Conservation (phyloP, 2,888 invertebrate genomes). For the Hyposoter dolosus region DNA sequence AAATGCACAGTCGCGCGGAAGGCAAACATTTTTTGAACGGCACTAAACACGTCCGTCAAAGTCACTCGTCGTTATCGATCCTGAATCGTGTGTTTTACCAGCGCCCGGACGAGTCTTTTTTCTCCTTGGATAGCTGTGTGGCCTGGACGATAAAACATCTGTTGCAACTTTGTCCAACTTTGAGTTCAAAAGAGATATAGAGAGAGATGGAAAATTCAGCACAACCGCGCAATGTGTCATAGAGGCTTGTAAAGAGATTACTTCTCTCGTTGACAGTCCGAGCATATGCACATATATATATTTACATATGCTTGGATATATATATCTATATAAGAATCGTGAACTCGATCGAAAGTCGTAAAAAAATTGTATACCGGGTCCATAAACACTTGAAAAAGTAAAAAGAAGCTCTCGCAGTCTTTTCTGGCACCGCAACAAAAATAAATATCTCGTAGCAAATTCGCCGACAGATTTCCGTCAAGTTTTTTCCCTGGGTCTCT, state of each 20-base stretch:
- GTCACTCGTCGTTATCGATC: constrained; percentile 2
- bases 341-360: neutral
- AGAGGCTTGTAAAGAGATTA: constrained; percentile 44
- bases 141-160: constrained; percentile 32
- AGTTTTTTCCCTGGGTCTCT: neutral
- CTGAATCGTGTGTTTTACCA: neutral
- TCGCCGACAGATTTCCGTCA: constrained; percentile 40
- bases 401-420: neutral
- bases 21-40: neutral
- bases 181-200: neutral
- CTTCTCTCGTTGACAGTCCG: constrained; percentile 5
- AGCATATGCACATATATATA: neutral
- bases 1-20: neutral
- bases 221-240: constrained; percentile 32
- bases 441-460: constrained; percentile 46
- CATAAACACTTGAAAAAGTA: constrained; percentile 24
- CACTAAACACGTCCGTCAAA: neutral
- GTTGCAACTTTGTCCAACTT: constrained; percentile 20
- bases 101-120: neutral
- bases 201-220: neutral
- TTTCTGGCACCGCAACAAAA: constrained; percentile 41
- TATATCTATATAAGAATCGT: neutral
- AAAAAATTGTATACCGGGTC: constrained; percentile 5
- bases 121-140: neutral
- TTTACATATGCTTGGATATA: neutral